Percentiles rank a stretch among this genome's conserved stretches.
These are phyloP conservation scores for Dendropsophus ebraccatus DNA, from an alignment of 2,113 vertebrate genomes.

Conservation along the genomic window DNA sequence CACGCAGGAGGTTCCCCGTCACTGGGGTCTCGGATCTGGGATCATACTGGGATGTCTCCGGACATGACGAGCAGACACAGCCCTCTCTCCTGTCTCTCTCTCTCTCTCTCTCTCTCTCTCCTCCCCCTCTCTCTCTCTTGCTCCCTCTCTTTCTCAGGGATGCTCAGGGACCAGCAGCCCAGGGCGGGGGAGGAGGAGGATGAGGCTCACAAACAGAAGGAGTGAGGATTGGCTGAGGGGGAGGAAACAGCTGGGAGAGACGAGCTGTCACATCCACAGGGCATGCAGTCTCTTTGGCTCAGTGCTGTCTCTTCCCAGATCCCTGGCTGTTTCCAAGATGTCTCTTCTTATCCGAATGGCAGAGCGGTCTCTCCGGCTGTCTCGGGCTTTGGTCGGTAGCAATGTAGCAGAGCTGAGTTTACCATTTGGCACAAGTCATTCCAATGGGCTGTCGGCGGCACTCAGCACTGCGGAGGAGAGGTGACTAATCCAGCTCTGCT, in stretches of 20 bases:
- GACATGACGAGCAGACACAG: conserved; percentile 52
- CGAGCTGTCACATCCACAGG: conserved; percentile 34
- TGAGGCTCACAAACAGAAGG: conserved; percentile 37
- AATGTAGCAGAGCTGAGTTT: conserved; percentile 1
- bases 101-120: conserved; percentile 2
- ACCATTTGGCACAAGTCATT: background rate
- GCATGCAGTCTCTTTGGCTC: background rate
- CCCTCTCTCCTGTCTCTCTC: conserved; percentile 29
- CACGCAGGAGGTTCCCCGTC: conserved; percentile 35
- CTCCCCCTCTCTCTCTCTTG: conserved; percentile 4
- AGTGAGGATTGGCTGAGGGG: conserved; percentile 45
- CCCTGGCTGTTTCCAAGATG: background rate
- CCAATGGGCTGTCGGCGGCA: background rate
- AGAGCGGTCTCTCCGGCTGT: no score
- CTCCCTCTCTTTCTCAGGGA: conserved; percentile 45
- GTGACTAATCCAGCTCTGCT: no score
- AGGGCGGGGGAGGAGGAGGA: conserved; percentile 31
- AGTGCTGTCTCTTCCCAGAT: background rate
- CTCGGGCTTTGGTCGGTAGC: background rate
- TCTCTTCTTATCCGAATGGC: no score
- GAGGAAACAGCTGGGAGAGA: conserved; percentile 46
- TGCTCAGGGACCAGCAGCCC: conserved; percentile 50
- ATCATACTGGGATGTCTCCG: conserved; percentile 51
- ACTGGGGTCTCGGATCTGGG: conserved; percentile 45
- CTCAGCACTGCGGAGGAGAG: background rate